Conservation (phyloP, 2,888 invertebrate genomes). For the Pseudanteris insignis region DNA sequence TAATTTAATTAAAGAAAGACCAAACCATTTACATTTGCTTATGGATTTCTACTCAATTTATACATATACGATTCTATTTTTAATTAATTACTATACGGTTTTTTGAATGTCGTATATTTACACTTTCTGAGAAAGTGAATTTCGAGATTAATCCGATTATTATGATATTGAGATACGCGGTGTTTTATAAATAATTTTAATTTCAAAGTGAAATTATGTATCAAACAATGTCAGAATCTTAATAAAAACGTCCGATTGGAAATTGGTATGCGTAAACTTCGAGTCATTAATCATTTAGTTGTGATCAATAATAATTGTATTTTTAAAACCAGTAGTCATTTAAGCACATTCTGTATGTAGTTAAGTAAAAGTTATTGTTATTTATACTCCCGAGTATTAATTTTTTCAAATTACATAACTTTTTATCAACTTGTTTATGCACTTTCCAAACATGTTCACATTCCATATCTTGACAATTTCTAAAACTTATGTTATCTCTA, state of each 20-base stretch:
- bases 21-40: slow-evolving; percentile 35
- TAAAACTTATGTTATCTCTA: no score
- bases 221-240: slow-evolving; percentile 10
- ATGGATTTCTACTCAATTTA: slow-evolving; percentile 30
- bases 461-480: no score
- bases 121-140: slow-evolving; percentile 19
- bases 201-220: slow-evolving; percentile 22
- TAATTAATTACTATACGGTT: no score
- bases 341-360: no score
- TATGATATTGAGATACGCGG: neutral
- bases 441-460: no score
- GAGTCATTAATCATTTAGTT: slow-evolving; percentile 3
- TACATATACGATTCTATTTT: slow-evolving; percentile 1
- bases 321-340: no score
- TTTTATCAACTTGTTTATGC: no score
- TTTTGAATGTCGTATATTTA: no score
- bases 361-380: no score
- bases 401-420: no score
- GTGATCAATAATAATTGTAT: neutral
- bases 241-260: slow-evolving; percentile 28
- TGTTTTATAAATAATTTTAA: slow-evolving; percentile 10
- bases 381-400: no score
- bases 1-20: slow-evolving; percentile 57
- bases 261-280: slow-evolving; percentile 7
- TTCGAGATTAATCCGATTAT: slow-evolving; percentile 1